These are phyloP conservation scores for Pristionchus arcanus DNA, from an alignment of 2,888 invertebrate genomes.

Conservation along the genomic window DNA sequence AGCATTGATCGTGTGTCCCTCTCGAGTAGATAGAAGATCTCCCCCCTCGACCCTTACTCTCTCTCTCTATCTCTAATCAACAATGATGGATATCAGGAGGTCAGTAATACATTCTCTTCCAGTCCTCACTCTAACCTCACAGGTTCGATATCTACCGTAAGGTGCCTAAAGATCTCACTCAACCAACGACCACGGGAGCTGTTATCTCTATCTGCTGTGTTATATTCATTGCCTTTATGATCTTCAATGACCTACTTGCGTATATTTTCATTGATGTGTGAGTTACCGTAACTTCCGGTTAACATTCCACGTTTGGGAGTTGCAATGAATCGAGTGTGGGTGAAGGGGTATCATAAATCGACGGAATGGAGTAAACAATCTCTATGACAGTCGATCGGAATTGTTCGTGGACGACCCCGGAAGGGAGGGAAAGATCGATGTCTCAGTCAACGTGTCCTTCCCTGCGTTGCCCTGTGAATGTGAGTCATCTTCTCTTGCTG, in stretches of 20 bases:
- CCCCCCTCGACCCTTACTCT: slow-evolving; percentile 34
- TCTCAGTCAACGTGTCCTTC: slow-evolving; percentile 81
- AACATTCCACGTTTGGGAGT: neutral
- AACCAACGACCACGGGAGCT: slow-evolving; percentile 81
- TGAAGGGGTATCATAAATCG: neutral
- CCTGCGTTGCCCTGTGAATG: slow-evolving; percentile 82
- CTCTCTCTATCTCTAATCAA: slow-evolving; percentile 34
- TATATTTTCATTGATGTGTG: slow-evolving; percentile 71
- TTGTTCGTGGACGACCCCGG: slow-evolving; percentile 76
- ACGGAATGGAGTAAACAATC: slow-evolving; percentile 58
- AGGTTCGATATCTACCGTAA: slow-evolving; percentile 84
- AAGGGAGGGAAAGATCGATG: slow-evolving; percentile 55
- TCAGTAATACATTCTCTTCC: neutral
- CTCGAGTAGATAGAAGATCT: slow-evolving; percentile 39
- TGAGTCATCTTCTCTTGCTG: slow-evolving; percentile 73
- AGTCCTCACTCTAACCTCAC: slow-evolving; percentile 28
- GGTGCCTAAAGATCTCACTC: slow-evolving; percentile 84
- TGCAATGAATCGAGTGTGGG: slow-evolving; percentile 10
- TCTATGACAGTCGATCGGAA: slow-evolving; percentile 81
- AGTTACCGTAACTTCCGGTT: slow-evolving; percentile 50
- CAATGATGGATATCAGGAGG: slow-evolving; percentile 53
- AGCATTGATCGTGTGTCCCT: slow-evolving; percentile 49
- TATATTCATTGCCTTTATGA: slow-evolving; percentile 68
- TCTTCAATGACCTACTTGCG: slow-evolving; percentile 70
- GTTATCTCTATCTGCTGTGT: slow-evolving; percentile 68